Evolutionary conservation across 2,888 invertebrate genomes (phyloP).

Genomic region (Rotaria sp.): DNA sequence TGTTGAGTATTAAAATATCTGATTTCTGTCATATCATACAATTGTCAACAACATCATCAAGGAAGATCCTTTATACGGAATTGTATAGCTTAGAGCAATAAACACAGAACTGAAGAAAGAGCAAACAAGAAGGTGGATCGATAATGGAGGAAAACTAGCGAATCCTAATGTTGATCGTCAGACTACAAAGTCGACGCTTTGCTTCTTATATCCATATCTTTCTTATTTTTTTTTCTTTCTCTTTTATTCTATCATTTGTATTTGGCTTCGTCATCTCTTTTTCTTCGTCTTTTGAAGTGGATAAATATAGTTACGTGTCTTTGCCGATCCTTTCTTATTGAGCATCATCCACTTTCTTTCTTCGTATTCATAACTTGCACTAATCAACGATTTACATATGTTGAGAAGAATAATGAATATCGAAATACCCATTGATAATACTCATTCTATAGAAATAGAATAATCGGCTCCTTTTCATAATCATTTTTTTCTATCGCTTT

Average conservation of each 20-base stretch:
- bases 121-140: not conserved
- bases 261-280: not conserved
- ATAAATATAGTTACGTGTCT: not conserved
- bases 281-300: not conserved
- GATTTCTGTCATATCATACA: not conserved
- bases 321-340: not conserved
- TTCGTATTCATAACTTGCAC: not conserved
- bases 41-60: not conserved
- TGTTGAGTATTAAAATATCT: not conserved
- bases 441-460: not conserved
- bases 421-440: not conserved
- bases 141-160: not conserved
- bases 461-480: not conserved
- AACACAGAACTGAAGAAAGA: not conserved
- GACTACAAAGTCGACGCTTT: not conserved
- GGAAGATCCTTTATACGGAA: not conserved
- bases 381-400: not conserved
- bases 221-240: not conserved
- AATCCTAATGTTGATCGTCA: not conserved
- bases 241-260: not conserved
- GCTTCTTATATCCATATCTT: not conserved
- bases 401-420: not conserved
- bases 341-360: not conserved
- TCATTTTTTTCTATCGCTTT: not conserved
- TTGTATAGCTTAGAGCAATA: not conserved